A percentile compares a stretch with the other conserved stretches of the same genome.
phyloP scores from a whole-genome alignment of 2,888 invertebrate species.

The Zeuzera pyrina region DNA sequence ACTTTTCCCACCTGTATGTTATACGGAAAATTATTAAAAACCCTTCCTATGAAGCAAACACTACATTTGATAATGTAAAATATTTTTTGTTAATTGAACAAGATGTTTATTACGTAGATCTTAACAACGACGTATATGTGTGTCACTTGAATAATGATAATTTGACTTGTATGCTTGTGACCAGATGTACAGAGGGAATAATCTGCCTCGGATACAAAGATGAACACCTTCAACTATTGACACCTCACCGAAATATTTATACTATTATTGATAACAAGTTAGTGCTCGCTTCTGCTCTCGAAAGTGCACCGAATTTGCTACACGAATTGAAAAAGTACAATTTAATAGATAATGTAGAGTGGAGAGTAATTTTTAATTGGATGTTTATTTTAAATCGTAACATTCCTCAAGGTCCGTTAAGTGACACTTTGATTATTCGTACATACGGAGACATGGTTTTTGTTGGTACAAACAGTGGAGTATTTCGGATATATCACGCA shows the following conservation, averaged over 20 bases:
- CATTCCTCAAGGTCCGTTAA: constrained; percentile 34
- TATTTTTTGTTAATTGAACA: constrained; percentile 26
- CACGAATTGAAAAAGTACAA: constrained; percentile 30
- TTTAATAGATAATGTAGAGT: constrained; percentile 44
- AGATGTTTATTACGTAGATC: constrained; percentile 29
- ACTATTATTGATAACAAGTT: constrained; percentile 20
- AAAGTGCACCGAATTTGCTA: constrained; percentile 14
- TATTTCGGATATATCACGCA: constrained; percentile 41
- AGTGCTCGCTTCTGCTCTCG: constrained; percentile 20
- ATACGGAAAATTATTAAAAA: constrained; percentile 23
- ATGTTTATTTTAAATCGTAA: constrained; percentile 29
- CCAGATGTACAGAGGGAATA: constrained; percentile 22
- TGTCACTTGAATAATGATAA: constrained; percentile 21
- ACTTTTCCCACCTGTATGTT: constrained; percentile 29
- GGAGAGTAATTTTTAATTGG: constrained; percentile 46
- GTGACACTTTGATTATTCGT: constrained; percentile 34
- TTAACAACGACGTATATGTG: constrained; percentile 31
- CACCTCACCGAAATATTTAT: constrained; percentile 34
- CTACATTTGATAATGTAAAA: constrained; percentile 32
- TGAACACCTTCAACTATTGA: constrained; percentile 27
- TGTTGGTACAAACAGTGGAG: constrained; percentile 46
- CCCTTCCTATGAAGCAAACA: constrained; percentile 15
- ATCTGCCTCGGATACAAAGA: constrained; percentile 33
- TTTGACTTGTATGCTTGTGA: constrained; percentile 17
- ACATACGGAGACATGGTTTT: constrained; percentile 47